These are phyloP conservation scores for Siderastrea radians DNA, from an alignment of 92 coral and sea anemone species.

Conservation along the genomic window DNA sequence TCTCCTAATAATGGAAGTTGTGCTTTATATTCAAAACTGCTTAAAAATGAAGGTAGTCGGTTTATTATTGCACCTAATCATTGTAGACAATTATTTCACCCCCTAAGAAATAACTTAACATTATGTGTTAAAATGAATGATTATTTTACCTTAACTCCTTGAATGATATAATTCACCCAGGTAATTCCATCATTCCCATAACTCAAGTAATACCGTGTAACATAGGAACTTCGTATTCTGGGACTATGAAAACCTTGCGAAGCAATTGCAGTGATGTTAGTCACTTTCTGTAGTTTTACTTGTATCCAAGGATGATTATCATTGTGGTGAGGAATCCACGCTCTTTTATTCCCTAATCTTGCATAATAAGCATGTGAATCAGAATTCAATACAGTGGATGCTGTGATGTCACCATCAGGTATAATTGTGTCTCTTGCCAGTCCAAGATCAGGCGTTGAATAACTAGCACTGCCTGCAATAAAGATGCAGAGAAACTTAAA, in stretches of 20 bases:
- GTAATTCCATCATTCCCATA: constrained; percentile 51
- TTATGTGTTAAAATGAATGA: background rate
- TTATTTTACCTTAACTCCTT: constrained; percentile 15
- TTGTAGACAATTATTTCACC: too few relatives aligned
- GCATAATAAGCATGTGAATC: constrained; percentile 63
- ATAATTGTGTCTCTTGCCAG: constrained; percentile 66
- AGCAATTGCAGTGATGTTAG: constrained; percentile 67
- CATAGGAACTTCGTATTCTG: constrained; percentile 14
- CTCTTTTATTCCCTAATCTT: constrained; percentile 46
- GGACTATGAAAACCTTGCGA: constrained; percentile 65
- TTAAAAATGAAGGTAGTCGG: too few relatives aligned
- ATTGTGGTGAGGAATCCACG: constrained; percentile 62
- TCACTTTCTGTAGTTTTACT: constrained; percentile 57
- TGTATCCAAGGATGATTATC: constrained; percentile 74
- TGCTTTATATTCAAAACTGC: too few relatives aligned
- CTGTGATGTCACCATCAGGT: constrained; percentile 62
- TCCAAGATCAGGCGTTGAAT: constrained; percentile 53
- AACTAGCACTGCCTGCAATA: constrained; percentile 13
- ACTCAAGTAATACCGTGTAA: constrained; percentile 47
- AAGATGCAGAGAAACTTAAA: background rate
- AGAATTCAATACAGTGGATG: constrained; percentile 48
- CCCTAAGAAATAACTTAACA: background rate
- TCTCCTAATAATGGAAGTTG: too few relatives aligned
- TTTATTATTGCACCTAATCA: too few relatives aligned
- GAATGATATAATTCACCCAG: constrained; percentile 66